These are phyloP conservation scores for Cynoglossus semilaevis DNA, from an alignment of 2,113 vertebrate genomes.

Conservation along the genomic window DNA sequence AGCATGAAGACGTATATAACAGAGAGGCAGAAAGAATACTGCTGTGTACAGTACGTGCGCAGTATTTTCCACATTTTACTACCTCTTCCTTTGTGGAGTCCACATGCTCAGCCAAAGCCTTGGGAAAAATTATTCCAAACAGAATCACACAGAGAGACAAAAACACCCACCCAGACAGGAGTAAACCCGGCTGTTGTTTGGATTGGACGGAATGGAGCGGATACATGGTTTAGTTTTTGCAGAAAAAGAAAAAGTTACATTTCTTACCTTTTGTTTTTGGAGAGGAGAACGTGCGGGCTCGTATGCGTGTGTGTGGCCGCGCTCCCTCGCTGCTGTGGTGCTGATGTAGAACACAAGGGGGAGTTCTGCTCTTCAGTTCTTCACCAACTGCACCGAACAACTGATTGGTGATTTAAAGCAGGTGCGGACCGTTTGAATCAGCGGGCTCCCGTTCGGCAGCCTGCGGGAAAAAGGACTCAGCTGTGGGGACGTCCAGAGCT, in stretches of 20 bases:
- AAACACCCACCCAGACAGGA: neutral
- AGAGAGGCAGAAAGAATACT: neutral
- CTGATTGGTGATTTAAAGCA: neutral
- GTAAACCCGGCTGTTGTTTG: neutral
- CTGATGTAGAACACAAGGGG: conserved; percentile 5
- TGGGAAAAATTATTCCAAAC: neutral
- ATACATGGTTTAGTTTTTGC: too few species aligned
- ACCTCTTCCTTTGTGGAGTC: conserved; percentile 8
- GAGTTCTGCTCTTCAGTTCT: neutral
- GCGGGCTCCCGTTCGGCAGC: too few species aligned
- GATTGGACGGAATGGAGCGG: neutral
- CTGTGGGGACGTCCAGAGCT: neutral
- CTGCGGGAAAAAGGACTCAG: too few species aligned
- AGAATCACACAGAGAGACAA: neutral
- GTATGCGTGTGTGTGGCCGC: neutral
- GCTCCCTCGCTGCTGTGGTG: conserved; percentile 6
- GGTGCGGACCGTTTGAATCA: neutral
- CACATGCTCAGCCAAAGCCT: neutral
- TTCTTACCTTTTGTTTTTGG: conserved; percentile 37
- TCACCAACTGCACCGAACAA: too few species aligned
- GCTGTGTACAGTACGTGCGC: too few species aligned
- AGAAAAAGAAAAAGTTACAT: conserved; percentile 46
- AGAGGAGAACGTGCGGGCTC: neutral
- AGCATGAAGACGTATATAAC: neutral
- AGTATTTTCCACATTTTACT: neutral